These are phyloP conservation scores for Lagopus muta DNA, from an alignment of 2,113 vertebrate genomes.

Conservation along the genomic window DNA sequence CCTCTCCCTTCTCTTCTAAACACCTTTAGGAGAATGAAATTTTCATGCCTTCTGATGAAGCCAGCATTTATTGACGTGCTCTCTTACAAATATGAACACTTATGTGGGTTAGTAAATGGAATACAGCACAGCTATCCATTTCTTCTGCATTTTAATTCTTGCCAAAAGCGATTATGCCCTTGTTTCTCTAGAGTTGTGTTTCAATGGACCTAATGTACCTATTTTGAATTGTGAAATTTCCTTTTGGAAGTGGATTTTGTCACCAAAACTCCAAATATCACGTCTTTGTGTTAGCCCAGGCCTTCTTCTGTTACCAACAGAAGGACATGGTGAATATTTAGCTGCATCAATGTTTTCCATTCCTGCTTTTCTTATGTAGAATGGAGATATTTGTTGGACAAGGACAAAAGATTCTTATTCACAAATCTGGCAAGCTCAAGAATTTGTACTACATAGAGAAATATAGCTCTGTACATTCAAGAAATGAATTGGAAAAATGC, in stretches of 20 bases:
- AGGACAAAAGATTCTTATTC: background rate
- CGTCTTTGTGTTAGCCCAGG: background rate
- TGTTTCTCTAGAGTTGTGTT: background rate
- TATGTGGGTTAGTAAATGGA: background rate
- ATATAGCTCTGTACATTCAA: slow-evolving; percentile 38
- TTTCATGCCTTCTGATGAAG: background rate
- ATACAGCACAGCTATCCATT: background rate
- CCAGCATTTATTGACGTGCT: background rate
- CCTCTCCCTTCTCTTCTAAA: background rate
- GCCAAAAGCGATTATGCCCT: background rate
- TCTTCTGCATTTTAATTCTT: background rate
- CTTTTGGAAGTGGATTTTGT: background rate
- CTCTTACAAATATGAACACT: background rate
- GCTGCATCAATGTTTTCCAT: background rate
- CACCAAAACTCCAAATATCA: background rate
- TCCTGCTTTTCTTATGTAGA: background rate
- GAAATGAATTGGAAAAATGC: background rate
- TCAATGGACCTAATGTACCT: background rate
- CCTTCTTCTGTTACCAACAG: background rate
- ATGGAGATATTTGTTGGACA: slow-evolving; percentile 11
- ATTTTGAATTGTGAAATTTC: background rate
- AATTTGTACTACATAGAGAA: slow-evolving; percentile 38
- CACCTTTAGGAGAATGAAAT: background rate
- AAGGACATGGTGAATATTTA: background rate
- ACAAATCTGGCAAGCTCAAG: background rate